Evolutionary conservation across 2,888 invertebrate genomes (phyloP), one percentile per base, ranked within the genome.

Genomic region (Drosophila emarginata): DNA sequence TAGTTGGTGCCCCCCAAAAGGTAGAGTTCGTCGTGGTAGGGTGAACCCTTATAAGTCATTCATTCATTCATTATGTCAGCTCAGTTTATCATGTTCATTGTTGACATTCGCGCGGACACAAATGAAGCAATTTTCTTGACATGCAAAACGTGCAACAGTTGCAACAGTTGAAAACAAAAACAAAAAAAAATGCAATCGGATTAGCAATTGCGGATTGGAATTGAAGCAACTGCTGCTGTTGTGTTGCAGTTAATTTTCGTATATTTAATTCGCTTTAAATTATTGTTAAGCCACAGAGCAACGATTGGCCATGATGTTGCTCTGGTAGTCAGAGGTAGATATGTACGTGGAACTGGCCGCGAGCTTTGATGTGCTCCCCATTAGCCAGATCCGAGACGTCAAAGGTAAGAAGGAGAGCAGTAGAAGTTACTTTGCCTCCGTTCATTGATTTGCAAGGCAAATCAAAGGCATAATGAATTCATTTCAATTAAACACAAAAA

Each of bases 71-170:
- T 88, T 88, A 84, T 84, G 88, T 84, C 86, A 67, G 80, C 59
- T 70, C 53, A 64, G 60, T 74, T 82, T 88, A 88, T 86, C 84
- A 84, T 88, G 88, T 86, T 76, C 81, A 70, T 71, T 80, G 88
- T 84, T 84, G 88, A 84, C 84, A 84, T 82, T 85, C 86, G 83
- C 76, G 78, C 72, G 72, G 83, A 84, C 84, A 82, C 78, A 84
- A 88, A 88, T 84, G 84, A 84, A 84, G 84, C 84, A 84, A 88
- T 84, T 84, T 88, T 86, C 80, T 70, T 74, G 88, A 84, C 84
- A 84, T 83, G 80, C 88, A 84, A 84, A 84, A 88, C 84, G 88
- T 84, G 84, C 84, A 82, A 84, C 85, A 81, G 82, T 82, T 81
- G 81, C 86, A 72, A 78, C 73, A 64, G 52, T 64, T 37, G 39